Base-by-base conservation (phyloP, 2,888 invertebrate genomes). In the Tachina grossa region DNA sequence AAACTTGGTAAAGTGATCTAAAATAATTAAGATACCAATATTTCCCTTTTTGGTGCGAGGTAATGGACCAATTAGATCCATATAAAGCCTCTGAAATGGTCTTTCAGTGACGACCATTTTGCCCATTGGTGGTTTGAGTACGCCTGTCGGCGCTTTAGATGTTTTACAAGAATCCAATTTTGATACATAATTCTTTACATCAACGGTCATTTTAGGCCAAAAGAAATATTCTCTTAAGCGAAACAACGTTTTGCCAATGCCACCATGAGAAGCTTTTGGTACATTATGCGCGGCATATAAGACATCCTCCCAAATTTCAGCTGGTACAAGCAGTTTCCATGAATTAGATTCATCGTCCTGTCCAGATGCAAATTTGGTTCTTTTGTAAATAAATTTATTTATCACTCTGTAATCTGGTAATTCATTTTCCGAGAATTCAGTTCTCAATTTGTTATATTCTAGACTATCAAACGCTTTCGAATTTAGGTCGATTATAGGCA, bases 91-190 rank as follows among this genome's bases (percentile, higher is more conserved):
- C 22, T 22, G 22, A 22, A 22, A 72, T 8, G 71, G 59, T n/a
- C 59, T 43, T 59, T 72, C 71, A 0, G 55, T 16, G 4, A 14
- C 0, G 1, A 49, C 31, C 31, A 66, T 66, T 66, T 31, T 9
- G 5, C 66, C 66, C 49, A 68, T 68, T 2, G 66, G 68, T 39
- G 68, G 68, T 41, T 16, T 51, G 5, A 68, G n/a, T 1, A 41
- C n/a, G 14, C 10, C 6, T 9, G 51, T 39, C 1, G 39, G 68
- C 11, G 16, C 11, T 14, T 63, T 66, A 0, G 31, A 31, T 22
- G 22, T 22, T 22, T 22, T 22, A 22, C 22, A 22, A 22, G 22
- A 22, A 22, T 22, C 22, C 1, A 39, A 66, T n/a, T 66, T 66
- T 6, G 31, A 0, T 6, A 66, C 11, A 49, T 51, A 66, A n/a